Percentiles rank a stretch among this genome's conserved stretches.
These are phyloP conservation scores for Bombus polaris DNA, from an alignment of 1,140 invertebrate species.

Conservation along the genomic window DNA sequence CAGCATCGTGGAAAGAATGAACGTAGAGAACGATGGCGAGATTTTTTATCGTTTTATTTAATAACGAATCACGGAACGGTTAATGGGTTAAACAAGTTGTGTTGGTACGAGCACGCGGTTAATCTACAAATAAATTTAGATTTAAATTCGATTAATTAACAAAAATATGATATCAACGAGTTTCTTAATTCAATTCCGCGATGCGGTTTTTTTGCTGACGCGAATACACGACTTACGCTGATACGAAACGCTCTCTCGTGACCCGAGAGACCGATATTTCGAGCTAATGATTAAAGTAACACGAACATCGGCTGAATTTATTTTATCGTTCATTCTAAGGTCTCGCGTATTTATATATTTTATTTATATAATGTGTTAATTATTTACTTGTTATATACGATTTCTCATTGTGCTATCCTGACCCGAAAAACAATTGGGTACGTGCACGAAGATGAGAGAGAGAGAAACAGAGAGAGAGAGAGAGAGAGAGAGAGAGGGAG, in stretches of 20 bases:
- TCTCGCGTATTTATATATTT: not conserved
- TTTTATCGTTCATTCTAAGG: not conserved
- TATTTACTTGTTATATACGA: not conserved
- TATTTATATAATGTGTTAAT: not conserved
- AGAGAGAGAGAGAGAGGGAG: no score
- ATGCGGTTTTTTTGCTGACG: not conserved
- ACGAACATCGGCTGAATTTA: conserved; percentile 23
- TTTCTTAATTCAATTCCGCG: conserved; percentile 26
- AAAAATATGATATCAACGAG: not conserved
- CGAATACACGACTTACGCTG: not conserved
- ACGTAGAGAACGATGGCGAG: not conserved
- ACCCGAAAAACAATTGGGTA: not conserved
- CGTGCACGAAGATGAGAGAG: not conserved
- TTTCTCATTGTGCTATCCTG: not conserved
- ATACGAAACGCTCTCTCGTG: not conserved
- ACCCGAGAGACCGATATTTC: conserved; percentile 31
- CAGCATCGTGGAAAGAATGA: not conserved
- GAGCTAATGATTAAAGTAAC: conserved; percentile 26
- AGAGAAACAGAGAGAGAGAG: no score
- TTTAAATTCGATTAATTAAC: conserved; percentile 9
- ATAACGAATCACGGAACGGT: no score
- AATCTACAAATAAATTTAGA: not conserved
- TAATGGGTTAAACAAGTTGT: not conserved
- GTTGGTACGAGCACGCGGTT: not conserved
- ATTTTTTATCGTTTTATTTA: not conserved